These are phyloP conservation scores for Hipposideros armiger DNA, from an alignment of 2,113 vertebrate genomes.

Conservation along the genomic window DNA sequence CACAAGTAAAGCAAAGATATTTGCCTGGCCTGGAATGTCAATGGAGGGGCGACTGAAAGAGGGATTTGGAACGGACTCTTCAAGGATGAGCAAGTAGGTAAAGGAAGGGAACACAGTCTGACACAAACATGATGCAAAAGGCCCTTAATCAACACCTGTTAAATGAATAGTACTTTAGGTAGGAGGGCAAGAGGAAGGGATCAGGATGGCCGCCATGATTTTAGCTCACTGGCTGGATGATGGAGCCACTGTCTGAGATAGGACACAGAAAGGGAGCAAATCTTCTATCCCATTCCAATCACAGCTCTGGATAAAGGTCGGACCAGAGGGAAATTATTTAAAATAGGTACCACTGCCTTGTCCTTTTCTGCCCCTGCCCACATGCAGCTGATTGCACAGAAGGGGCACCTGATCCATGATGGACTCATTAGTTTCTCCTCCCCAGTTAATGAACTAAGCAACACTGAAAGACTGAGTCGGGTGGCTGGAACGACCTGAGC, in stretches of 20 bases:
- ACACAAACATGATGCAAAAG: not conserved
- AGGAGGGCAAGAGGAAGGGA: not conserved
- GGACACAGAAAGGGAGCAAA: too few species aligned
- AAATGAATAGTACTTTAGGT: not conserved
- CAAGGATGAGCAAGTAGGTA: not conserved
- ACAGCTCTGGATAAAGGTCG: not conserved
- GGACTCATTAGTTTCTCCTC: not conserved
- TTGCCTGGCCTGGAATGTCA: not conserved
- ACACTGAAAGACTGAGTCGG: not conserved
- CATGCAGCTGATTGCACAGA: not conserved
- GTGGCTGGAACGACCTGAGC: not conserved
- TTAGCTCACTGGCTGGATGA: not conserved
- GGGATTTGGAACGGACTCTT: not conserved
- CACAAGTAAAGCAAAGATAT: not conserved
- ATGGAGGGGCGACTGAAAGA: not conserved
- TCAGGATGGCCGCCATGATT: not conserved
- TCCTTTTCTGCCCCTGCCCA: not conserved
- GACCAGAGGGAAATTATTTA: not conserved
- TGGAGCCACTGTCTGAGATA: not conserved
- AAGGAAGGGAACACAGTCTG: not conserved
- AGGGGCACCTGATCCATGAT: fast-evolving
- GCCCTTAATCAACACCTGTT: not conserved
- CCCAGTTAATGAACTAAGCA: not conserved
- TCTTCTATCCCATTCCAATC: not conserved
- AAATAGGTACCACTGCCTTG: not conserved